These are phyloP conservation scores for Dipus sagitta DNA, from an alignment of 2,797 vertebrate genomes.

Conservation along the genomic window DNA sequence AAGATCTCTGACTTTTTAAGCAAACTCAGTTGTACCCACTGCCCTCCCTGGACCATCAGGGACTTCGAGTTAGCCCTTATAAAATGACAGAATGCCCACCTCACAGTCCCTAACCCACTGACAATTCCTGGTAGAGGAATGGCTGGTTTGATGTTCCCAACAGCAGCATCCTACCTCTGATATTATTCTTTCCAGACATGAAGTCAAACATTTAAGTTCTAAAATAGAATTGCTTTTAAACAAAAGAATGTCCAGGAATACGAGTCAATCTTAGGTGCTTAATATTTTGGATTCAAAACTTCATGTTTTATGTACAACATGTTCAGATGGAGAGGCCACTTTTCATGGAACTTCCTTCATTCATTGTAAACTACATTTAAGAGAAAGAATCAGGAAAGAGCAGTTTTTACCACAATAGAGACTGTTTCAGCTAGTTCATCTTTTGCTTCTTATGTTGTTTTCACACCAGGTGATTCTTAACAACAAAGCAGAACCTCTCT, in stretches of 20 bases:
- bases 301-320: not conserved
- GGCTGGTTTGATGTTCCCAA: not conserved
- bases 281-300: not conserved
- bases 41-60: not conserved
- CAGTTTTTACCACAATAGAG: not conserved
- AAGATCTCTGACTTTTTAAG: slow-evolving; percentile 6
- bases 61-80: not conserved
- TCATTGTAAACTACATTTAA: not conserved
- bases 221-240: slow-evolving; percentile 5
- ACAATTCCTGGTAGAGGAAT: not conserved
- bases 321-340: not conserved
- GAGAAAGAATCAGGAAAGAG: not conserved
- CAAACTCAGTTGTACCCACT: not conserved
- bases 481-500: not conserved
- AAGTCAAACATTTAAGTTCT: not conserved
- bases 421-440: not conserved
- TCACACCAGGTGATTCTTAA: not conserved
- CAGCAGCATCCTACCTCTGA: not conserved
- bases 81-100: not conserved
- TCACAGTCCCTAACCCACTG: too few species aligned
- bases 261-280: not conserved
- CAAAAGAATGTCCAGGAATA: not conserved
- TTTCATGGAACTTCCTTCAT: not conserved
- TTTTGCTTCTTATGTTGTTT: slow-evolving; percentile 14
- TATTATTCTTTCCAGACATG: not conserved